Percentiles rank a stretch among this genome's conserved stretches.
These are phyloP conservation scores for Ypsolopha sequella DNA, from an alignment of 2,888 invertebrate genomes.

Conservation along the genomic window DNA sequence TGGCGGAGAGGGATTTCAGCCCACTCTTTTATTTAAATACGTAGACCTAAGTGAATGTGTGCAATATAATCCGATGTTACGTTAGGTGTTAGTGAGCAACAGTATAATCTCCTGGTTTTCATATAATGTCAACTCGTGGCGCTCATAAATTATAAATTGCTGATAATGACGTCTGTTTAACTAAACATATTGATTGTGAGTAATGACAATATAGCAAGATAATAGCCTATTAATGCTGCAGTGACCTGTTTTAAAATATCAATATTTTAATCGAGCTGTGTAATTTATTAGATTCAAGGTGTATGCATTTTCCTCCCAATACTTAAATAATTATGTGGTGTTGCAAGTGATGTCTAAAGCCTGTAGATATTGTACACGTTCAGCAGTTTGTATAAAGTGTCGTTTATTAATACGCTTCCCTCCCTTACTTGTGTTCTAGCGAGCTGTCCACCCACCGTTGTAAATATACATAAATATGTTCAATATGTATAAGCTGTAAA, in stretches of 20 bases:
- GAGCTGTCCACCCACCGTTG: constrained; percentile 32
- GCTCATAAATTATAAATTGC: not conserved
- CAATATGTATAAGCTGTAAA: constrained; percentile 55
- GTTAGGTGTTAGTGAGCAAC: constrained; percentile 46
- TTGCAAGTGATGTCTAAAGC: constrained; percentile 35
- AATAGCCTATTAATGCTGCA: not conserved
- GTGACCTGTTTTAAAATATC: not conserved
- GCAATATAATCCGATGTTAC: constrained; percentile 57
- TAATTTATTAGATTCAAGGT: too few relatives aligned
- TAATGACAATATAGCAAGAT: not conserved
- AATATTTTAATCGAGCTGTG: too few relatives aligned
- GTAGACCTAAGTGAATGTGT: constrained; percentile 57
- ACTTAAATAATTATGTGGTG: constrained; percentile 16
- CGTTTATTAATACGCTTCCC: constrained; percentile 4
- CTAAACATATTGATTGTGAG: not conserved
- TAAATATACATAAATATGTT: constrained; percentile 37
- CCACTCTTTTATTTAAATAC: constrained; percentile 49
- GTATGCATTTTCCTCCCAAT: too few relatives aligned
- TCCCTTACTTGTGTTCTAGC: constrained; percentile 29
- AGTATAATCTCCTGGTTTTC: constrained; percentile 25
- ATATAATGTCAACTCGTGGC: constrained; percentile 16
- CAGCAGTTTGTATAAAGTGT: constrained; percentile 23
- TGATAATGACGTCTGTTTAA: not conserved
- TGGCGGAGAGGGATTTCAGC: constrained; percentile 71
- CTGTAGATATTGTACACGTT: constrained; percentile 53